phyloP scores from a whole-genome alignment of 1,140 invertebrate genomes.

The Platyscapa corneri region DNA sequence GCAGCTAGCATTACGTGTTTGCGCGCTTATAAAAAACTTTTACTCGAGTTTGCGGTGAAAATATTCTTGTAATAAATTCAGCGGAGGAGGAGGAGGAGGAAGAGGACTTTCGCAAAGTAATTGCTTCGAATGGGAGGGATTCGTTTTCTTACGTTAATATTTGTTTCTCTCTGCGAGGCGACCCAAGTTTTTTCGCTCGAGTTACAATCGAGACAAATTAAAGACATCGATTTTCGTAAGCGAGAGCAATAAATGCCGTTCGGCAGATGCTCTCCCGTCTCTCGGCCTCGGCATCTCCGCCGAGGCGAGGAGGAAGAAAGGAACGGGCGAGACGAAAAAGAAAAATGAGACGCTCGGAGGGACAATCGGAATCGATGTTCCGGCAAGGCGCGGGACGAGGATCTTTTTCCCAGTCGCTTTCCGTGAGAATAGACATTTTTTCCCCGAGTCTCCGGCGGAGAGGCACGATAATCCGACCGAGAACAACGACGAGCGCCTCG shows the following conservation, averaged over 20 bases:
- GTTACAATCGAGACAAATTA: neutral
- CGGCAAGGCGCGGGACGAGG: neutral
- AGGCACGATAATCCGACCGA: too few species aligned
- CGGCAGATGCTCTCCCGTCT: neutral
- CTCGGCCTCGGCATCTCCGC: too few species aligned
- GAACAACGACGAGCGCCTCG: too few species aligned
- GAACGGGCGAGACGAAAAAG: neutral
- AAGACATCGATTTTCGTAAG: constrained; percentile 1
- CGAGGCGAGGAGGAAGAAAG: too few species aligned
- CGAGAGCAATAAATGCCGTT: neutral
- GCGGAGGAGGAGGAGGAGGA: too few species aligned
- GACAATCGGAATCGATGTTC: neutral
- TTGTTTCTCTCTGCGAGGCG: neutral
- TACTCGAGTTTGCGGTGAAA: too few species aligned
- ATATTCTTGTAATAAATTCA: neutral
- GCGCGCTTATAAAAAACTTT: neutral
- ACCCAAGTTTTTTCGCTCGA: neutral
- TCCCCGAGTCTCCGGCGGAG: neutral
- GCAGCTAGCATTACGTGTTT: neutral
- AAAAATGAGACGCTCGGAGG: neutral
- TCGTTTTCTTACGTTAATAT: neutral
- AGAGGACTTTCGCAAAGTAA: neutral
- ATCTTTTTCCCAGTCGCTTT: neutral
- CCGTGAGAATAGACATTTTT: neutral
- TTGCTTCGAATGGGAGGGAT: neutral